phyloP scores from a whole-genome alignment of 2,888 invertebrate genomes.

The Rhodophaea formosa region DNA sequence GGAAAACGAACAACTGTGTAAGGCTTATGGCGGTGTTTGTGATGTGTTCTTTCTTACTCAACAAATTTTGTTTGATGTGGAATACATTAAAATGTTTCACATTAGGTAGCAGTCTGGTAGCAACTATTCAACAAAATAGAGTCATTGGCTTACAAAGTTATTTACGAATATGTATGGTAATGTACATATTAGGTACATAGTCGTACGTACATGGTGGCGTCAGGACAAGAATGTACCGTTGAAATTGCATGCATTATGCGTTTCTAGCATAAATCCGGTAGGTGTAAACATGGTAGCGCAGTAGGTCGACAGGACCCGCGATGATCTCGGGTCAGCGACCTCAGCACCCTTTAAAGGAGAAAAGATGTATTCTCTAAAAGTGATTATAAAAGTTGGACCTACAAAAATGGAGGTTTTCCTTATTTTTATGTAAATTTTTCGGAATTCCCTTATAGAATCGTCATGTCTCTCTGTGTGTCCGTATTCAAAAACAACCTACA shows the following conservation, averaged over 20 bases:
- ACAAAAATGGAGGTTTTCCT: too few species aligned
- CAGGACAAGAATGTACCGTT: conserved; percentile 19
- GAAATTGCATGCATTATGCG: conserved; percentile 13
- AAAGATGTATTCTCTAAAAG: not conserved
- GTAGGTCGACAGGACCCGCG: conserved; percentile 15
- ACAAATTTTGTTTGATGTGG: too few species aligned
- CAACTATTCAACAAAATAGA: not conserved
- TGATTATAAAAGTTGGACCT: not conserved
- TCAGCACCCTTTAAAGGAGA: not conserved
- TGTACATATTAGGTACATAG: not conserved
- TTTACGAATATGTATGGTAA: not conserved
- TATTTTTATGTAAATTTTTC: too few species aligned
- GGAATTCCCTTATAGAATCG: too few species aligned
- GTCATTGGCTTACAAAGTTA: not conserved
- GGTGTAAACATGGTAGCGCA: conserved; percentile 18
- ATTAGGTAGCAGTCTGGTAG: too few species aligned
- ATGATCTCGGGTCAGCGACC: not conserved
- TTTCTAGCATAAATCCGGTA: conserved; percentile 19
- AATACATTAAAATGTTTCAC: too few species aligned
- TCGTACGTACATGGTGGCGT: not conserved
- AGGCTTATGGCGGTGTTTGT: too few species aligned
- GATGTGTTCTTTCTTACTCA: too few species aligned
- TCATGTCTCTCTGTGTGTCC: too few species aligned
- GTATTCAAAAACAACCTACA: too few species aligned
- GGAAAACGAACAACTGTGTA: too few species aligned